Evolutionary conservation across 1,140 invertebrate species (phyloP).

Genomic region (Nasonia giraulti): DNA sequence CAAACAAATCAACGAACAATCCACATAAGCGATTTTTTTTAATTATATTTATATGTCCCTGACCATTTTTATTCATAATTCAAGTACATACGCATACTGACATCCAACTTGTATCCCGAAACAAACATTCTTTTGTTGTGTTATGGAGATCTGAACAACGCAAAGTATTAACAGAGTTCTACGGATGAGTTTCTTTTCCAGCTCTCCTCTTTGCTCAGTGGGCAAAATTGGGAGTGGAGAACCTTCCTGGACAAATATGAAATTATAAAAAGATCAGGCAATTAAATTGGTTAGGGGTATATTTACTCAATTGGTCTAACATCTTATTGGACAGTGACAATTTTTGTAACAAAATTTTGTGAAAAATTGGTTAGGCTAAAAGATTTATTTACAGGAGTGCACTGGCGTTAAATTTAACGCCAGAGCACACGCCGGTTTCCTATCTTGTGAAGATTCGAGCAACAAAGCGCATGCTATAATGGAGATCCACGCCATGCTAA

Average conservation of each 20-base stretch:
- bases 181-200: conserved; percentile 80
- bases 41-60: conserved; percentile 67
- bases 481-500: conserved; percentile 65
- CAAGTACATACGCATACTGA: conserved; percentile 62
- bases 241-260: conserved; percentile 67
- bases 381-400: conserved; percentile 73
- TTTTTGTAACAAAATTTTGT: conserved; percentile 73
- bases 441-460: conserved; percentile 74
- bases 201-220: conserved; percentile 90
- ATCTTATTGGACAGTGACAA: conserved; percentile 71
- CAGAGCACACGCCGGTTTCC: conserved; percentile 69
- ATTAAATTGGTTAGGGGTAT: conserved; percentile 71
- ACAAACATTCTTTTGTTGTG: conserved; percentile 47
- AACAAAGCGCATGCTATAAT: conserved; percentile 72
- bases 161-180: conserved; percentile 61
- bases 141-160: conserved; percentile 43
- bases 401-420: conserved; percentile 59
- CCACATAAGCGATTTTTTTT: conserved; percentile 42
- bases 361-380: conserved; percentile 70
- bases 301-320: conserved; percentile 68
- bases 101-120: conserved; percentile 65
- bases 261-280: conserved; percentile 59
- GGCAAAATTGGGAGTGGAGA: conserved; percentile 80
- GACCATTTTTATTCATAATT: conserved; percentile 70
- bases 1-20: conserved; percentile 47